Base-by-base conservation (phyloP, 2,797 vertebrate species). In the Strix occidentalis region DNA sequence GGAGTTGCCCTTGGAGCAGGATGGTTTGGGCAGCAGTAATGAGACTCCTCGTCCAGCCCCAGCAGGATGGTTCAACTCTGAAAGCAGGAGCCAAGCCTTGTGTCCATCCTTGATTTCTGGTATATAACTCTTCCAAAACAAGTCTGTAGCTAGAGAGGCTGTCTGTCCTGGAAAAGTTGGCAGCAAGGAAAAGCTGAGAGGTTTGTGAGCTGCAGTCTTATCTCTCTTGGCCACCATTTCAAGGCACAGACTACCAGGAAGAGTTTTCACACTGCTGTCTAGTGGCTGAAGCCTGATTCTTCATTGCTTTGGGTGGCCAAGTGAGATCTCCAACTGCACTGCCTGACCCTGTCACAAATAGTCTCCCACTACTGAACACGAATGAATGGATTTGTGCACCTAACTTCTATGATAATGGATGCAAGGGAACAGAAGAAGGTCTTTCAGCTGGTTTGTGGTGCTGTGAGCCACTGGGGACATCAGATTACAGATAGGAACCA, bases 311-410 rank as follows among this genome's bases (percentile, higher is more conserved):
- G 61, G 16, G n/a, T 58, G 72, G 41, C 65, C 48, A 43, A 14
- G 17, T 48, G 15, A 51, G 66, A 80, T 9, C 13, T 65, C 23
- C 57, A 37, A 14, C n/a, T 10, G 63, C 1, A 0, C 61, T 83
- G 41, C 60, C 65, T 29, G 28, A 60, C 48, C 58, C 31, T 24
- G 37, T 45, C 54, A 45, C 71, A 81, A 11, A 35, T 11, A 18
- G 25, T 45, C 21, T 92, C 31, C 43, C 18, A 4, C 56, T 74
- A 0, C 68, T 37, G 53, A 77, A 9, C 31, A 54, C 0, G 0
- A 68, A 21, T 10, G 46, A 75, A 46, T 18, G 50, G 48, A 39
- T 53, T 65, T 83, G 68, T 35, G 54, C 20, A 23, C 46, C 63
- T 33, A 16, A 63, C 43, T 74, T 46, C n/a, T 51, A 45, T 46